Evolutionary conservation across 2,888 invertebrate species (phyloP), one percentile per base, ranked within the genome.

Genomic region (Therioaphis trifolii): DNA sequence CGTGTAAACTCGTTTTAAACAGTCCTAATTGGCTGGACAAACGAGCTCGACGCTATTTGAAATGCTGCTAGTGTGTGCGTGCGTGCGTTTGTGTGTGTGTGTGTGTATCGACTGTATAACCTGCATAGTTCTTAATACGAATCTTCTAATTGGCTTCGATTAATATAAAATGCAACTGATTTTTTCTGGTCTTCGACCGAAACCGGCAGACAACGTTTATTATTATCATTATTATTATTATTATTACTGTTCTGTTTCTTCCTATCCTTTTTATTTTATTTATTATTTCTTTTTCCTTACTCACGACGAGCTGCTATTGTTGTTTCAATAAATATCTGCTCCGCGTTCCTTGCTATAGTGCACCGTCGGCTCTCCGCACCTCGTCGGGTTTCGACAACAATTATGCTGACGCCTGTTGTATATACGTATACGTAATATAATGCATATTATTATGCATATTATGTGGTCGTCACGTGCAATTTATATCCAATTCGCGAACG

Each of bases 141-240:
- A 55, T 69, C 79, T 79, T 79, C 79, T 80, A 80, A 80, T 80
- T 80, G 80, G 80, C 58, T 71, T 35, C 80, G 71, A 80, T 80
- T 72, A 72, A 80, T 80, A 80, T 72, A 61, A 61, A 61, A 80
- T 72, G 46, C 58, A n/a, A 72, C 43, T 43, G 68, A 55, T 79
- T 79, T 79, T 66, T 66, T 66, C 49, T 14, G 9, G 40, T 61
- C 27, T 76, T 46, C n/a, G 76, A 27, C 46, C 63, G 76, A 76
- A 76, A 76, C 63, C 11, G 76, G 72, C 35, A 35, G 77, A 66
- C 77, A 52, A 77, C 52, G 21, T 66, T 63, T 66, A 75, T 76
- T 63, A 49, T 63, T 49, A 27, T 43, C 29, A 29, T 5, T 69
- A 69, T 61, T 27, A 27, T 61, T 46, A n/a, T 61, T 63, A 29